Base-by-base conservation (phyloP, 1,140 invertebrate genomes). In the Spodoptera litura region DNA sequence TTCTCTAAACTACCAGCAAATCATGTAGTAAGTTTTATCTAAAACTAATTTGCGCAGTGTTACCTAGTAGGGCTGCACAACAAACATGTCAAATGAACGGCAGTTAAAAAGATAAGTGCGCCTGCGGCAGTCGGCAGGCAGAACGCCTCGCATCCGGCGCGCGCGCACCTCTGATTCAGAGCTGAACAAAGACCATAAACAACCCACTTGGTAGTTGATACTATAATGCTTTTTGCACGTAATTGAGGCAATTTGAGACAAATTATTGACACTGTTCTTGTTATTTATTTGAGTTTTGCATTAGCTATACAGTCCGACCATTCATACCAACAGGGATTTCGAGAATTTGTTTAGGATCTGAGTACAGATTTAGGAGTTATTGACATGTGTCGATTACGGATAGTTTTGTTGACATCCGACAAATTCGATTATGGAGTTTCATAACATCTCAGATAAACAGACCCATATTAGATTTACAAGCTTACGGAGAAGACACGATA, bases 41-140 rank as follows among this genome's bases (percentile, higher is more conserved):
- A 64, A n/a, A 64, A 8, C n/a, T 27, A 27, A 52, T 52, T 53
- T 8, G 11, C 49, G 49, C 49, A 51, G 20, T 68, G n/a, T 44
- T 25, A 27, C 20, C 49, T 15, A 49, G 61, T 49, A 64, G 44
- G 15, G 25, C 35, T 44, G 51, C 64, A 53, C 64, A 52, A 68
- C 64, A 68, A 68, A 52, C 62, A 68, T 52, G 64, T 68, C 44
- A 64, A 68, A 11, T 27, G 38, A 27, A n/a, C 61, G 4, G 38
- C 38, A 27, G 64, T 25, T 68, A 68, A 52, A 68, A 68, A 68
- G 64, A 68, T 68, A 68, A 68, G 64, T 68, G 64, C 61, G 38
- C 20, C 15, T 27, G 64, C 64, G 49, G 27, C 38, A 49, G 64
- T 53, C 20, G 20, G 20, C 20, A 20, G 20, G 20, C 20, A 20